These are phyloP conservation scores for Drosophila incognita DNA, from an alignment of 2,888 invertebrate genomes.

Conservation along the genomic window DNA sequence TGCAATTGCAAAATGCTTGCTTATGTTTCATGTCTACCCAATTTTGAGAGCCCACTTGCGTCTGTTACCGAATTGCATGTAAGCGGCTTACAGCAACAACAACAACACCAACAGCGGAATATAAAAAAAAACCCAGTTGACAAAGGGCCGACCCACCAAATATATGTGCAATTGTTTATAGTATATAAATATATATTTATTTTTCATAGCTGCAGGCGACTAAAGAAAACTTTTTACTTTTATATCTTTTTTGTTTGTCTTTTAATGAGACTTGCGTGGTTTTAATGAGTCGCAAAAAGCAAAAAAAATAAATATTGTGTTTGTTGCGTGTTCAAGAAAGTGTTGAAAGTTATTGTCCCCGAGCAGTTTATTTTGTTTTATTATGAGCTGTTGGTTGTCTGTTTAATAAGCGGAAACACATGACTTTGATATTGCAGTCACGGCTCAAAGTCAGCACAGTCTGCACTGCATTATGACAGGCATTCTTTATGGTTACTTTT, in stretches of 20 bases:
- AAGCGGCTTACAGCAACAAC: conserved; percentile 38
- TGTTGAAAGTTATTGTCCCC: conserved; percentile 63
- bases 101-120: neutral
- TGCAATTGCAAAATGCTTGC: conserved; percentile 32
- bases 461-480: conserved; percentile 24
- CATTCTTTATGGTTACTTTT: conserved; percentile 43
- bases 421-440: conserved; percentile 42
- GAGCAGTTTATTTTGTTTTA: conserved; percentile 19
- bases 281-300: conserved; percentile 60
- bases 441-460: conserved; percentile 20
- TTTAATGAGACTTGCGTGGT: conserved; percentile 49
- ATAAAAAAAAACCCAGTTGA: conserved; percentile 26
- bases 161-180: conserved; percentile 15
- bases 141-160: conserved; percentile 54
- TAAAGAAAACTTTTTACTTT: conserved; percentile 24
- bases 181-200: conserved; percentile 3
- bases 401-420: conserved; percentile 66
- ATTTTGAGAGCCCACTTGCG: conserved; percentile 24
- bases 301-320: conserved; percentile 3
- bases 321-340: conserved; percentile 66
- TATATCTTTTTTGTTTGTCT: conserved; percentile 30
- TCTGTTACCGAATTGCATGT: conserved; percentile 42
- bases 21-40: conserved; percentile 22
- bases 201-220: conserved; percentile 1
- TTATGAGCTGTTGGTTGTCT: conserved; percentile 47